Percentiles rank a stretch among this genome's conserved stretches.
Conservation (phyloP, 2,888 invertebrate species). For the Sinelater perroti region DNA sequence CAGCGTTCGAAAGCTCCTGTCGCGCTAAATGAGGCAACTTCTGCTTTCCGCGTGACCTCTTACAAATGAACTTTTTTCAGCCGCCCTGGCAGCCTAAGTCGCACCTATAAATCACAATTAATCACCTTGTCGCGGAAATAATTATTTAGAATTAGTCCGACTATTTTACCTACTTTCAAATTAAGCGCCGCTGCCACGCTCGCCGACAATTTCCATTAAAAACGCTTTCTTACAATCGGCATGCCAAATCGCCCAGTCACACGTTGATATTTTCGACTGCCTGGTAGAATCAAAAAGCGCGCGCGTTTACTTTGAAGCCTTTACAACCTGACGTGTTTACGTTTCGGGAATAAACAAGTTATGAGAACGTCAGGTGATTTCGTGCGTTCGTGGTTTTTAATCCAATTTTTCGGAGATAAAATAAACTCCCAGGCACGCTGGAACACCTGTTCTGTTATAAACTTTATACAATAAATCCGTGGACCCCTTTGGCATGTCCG, state of each 20-base stretch:
- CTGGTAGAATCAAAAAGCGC: no score
- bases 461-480: no score
- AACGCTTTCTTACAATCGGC: neutral
- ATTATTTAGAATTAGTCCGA: slow-evolving; percentile 35
- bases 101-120: slow-evolving; percentile 54
- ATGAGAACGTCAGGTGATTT: no score
- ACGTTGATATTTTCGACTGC: no score
- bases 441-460: no score
- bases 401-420: no score
- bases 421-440: no score
- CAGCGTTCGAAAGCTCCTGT: slow-evolving; percentile 56
- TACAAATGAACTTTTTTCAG: slow-evolving; percentile 59
- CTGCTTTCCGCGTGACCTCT: slow-evolving; percentile 59
- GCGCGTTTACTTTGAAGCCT: no score
- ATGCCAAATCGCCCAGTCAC: neutral
- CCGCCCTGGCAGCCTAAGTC: slow-evolving; percentile 47
- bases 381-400: no score
- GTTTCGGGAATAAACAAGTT: no score
- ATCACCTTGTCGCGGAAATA: slow-evolving; percentile 45
- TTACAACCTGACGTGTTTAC: no score
- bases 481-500: no score
- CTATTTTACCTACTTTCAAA: slow-evolving; percentile 30
- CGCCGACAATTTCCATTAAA: neutral
- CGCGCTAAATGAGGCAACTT: slow-evolving; percentile 60
- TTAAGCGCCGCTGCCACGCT: slow-evolving; percentile 7